Percentiles rank a stretch among this genome's conserved stretches.
These are phyloP conservation scores for Miltochrista miniata DNA, from an alignment of 2,888 invertebrate genomes.

Conservation along the genomic window DNA sequence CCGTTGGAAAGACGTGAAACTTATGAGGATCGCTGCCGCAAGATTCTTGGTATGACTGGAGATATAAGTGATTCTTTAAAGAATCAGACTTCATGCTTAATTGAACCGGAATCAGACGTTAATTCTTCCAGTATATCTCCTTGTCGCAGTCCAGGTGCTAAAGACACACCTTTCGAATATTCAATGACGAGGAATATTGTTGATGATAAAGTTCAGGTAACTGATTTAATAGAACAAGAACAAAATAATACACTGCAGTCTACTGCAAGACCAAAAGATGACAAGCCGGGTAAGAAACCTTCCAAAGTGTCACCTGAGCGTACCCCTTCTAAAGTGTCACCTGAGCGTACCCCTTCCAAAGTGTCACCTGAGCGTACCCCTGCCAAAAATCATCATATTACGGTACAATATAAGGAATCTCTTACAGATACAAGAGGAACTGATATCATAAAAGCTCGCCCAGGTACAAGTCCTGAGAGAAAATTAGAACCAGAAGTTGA, in stretches of 20 bases:
- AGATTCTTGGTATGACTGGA: constrained; percentile 86
- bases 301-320: constrained; percentile 37
- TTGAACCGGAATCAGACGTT: constrained; percentile 40
- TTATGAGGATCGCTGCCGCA: constrained; percentile 88
- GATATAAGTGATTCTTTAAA: constrained; percentile 45
- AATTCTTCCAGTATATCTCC: constrained; percentile 63
- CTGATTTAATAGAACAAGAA: constrained; percentile 52
- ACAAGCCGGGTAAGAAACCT: constrained; percentile 20
- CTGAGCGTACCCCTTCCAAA: constrained; percentile 53
- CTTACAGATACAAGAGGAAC: constrained; percentile 12
- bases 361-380: constrained; percentile 50
- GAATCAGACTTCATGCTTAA: constrained; percentile 22
- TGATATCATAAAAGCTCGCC: constrained; percentile 3
- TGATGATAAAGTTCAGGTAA: constrained; percentile 36
- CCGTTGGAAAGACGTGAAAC: constrained; percentile 87
- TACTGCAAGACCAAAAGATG: constrained; percentile 10
- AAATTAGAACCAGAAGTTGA: constrained; percentile 13
- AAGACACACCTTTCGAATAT: constrained; percentile 42
- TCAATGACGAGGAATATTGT: constrained; percentile 28
- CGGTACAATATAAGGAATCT: constrained; percentile 22
- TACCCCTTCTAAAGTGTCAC: constrained; percentile 57
- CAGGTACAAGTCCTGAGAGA: constrained; percentile 25
- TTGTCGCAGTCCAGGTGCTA: constrained; percentile 53
- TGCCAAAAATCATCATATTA: constrained; percentile 48
- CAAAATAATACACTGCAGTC: constrained; percentile 43